These are phyloP conservation scores for Thereva nobilitata DNA, from an alignment of 2,888 invertebrate species.

Conservation along the genomic window DNA sequence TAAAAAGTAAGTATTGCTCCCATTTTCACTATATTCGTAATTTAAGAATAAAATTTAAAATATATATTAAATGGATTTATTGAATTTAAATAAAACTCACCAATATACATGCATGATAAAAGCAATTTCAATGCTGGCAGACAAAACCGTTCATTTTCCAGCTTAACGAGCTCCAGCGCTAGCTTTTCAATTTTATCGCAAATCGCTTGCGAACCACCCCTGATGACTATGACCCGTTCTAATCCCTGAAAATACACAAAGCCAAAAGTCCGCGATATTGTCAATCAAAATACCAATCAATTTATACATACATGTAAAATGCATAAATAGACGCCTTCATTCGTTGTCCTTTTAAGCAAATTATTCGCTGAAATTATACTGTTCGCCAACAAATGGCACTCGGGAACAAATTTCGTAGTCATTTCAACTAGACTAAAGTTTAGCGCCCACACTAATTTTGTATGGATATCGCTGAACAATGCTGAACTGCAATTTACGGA, in stretches of 20 bases:
- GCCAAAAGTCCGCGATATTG: slow-evolving; percentile 45
- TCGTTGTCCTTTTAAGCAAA: slow-evolving; percentile 57
- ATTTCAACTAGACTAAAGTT: slow-evolving; percentile 77
- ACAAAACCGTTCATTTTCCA: slow-evolving; percentile 70
- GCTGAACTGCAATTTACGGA: slow-evolving; percentile 47
- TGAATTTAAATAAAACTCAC: slow-evolving; percentile 53
- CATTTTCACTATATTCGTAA: too few species aligned
- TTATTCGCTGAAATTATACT: slow-evolving; percentile 64
- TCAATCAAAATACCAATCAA: slow-evolving; percentile 53
- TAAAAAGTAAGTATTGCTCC: too few species aligned
- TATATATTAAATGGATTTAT: neutral
- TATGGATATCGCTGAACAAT: slow-evolving; percentile 64
- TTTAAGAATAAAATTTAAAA: neutral
- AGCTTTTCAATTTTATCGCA: slow-evolving; percentile 70
- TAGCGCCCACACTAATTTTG: slow-evolving; percentile 72
- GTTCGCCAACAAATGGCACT: slow-evolving; percentile 63
- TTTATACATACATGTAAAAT: slow-evolving; percentile 59
- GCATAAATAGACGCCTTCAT: slow-evolving; percentile 59
- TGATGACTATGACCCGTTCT: slow-evolving; percentile 65
- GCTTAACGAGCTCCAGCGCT: slow-evolving; percentile 69
- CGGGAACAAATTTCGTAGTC: slow-evolving; percentile 67
- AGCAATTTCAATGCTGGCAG: slow-evolving; percentile 75
- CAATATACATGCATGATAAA: slow-evolving; percentile 78
- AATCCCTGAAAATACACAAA: slow-evolving; percentile 61
- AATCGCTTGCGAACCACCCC: slow-evolving; percentile 60